These are phyloP conservation scores for Eupleurogrammus muticus DNA, from an alignment of 2,797 vertebrate species.

Conservation along the genomic window DNA sequence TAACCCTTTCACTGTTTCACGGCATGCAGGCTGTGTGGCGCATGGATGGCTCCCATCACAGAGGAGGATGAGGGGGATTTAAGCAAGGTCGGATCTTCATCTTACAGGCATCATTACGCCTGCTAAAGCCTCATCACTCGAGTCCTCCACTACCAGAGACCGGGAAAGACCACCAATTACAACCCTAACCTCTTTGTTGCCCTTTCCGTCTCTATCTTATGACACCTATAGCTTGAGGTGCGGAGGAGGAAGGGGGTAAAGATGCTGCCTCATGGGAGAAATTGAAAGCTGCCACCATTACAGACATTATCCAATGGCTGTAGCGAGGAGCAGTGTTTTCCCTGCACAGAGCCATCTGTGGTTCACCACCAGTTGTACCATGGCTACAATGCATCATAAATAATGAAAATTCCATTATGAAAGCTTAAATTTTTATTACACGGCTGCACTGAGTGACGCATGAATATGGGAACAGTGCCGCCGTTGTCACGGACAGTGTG, in stretches of 20 bases:
- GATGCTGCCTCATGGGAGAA: slow-evolving; percentile 39
- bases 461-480: neutral
- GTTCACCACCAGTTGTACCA: slow-evolving; percentile 1
- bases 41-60: slow-evolving; percentile 42
- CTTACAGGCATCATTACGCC: slow-evolving; percentile 84
- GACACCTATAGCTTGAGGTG: slow-evolving; percentile 44
- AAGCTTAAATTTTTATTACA: slow-evolving; percentile 5
- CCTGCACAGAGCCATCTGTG: slow-evolving; percentile 1
- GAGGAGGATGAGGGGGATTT: slow-evolving; percentile 51
- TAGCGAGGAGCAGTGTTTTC: neutral
- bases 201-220: slow-evolving; percentile 40
- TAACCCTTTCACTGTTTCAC: too few relatives aligned
- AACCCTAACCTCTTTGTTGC: slow-evolving; percentile 69
- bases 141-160: slow-evolving; percentile 69
- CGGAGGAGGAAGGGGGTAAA: neutral
- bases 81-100: slow-evolving; percentile 72
- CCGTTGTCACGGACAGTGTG: neutral
- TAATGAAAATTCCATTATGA: slow-evolving; percentile 20
- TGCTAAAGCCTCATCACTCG: slow-evolving; percentile 75
- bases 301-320: slow-evolving; percentile 14
- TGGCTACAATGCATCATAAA: slow-evolving; percentile 14
- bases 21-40: neutral
- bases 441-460: neutral
- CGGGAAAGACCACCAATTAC: slow-evolving; percentile 84
- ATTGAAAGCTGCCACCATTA: slow-evolving; percentile 22